These are phyloP conservation scores for Leucopsar rothschildi DNA, from an alignment of 2,113 vertebrate genomes.

Conservation along the genomic window DNA sequence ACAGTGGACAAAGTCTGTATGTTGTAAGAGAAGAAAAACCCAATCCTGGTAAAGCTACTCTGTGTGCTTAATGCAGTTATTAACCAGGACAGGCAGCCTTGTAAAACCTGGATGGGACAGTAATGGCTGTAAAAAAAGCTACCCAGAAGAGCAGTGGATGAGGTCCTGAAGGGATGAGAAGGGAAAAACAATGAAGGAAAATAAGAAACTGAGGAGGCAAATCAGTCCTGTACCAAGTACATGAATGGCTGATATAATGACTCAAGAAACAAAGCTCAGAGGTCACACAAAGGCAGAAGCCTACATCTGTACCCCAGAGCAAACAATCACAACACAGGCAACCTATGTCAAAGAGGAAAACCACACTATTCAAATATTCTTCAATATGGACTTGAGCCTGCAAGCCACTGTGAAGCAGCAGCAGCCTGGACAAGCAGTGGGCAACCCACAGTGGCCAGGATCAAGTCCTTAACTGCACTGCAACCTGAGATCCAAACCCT, in stretches of 20 bases:
- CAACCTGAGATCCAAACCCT: neutral
- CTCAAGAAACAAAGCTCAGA: neutral
- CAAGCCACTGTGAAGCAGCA: neutral
- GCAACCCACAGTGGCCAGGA: neutral
- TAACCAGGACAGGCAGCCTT: neutral
- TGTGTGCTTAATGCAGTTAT: neutral
- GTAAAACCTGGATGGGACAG: neutral
- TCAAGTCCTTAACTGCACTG: neutral
- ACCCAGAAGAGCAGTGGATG: neutral
- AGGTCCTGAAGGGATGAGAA: neutral
- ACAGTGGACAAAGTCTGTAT: neutral
- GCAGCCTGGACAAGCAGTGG: neutral
- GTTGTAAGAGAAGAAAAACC: neutral
- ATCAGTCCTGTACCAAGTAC: neutral
- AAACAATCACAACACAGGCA: neutral
- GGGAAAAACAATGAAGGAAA: neutral
- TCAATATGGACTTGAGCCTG: neutral
- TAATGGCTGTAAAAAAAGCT: neutral
- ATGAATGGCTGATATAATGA: accelerated
- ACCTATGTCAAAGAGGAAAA: neutral
- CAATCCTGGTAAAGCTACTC: neutral
- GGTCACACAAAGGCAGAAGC: neutral
- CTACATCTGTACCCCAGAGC: neutral
- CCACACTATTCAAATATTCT: neutral
- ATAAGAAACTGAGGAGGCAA: neutral